phyloP scores from a whole-genome alignment of 2,113 vertebrate genomes.

The Aythya baeri region DNA sequence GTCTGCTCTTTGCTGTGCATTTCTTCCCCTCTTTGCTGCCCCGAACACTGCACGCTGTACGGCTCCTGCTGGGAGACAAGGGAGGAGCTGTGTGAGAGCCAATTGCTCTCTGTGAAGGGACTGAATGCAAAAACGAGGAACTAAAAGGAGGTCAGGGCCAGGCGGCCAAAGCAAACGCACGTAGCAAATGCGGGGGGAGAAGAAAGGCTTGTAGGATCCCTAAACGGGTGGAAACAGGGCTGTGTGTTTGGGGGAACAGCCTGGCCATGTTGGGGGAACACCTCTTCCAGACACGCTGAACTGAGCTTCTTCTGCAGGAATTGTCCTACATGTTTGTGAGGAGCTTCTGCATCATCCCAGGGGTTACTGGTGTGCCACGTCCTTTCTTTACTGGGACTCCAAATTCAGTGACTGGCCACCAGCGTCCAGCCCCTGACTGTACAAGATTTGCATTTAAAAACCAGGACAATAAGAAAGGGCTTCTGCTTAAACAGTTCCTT shows the following conservation, averaged over 20 bases:
- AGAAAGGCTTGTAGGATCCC: conserved; percentile 65
- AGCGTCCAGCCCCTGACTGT: not conserved
- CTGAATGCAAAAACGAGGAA: conserved; percentile 62
- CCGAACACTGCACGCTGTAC: not conserved
- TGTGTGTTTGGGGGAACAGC: not conserved
- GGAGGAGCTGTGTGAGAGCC: conserved; percentile 59
- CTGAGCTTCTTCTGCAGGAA: not conserved
- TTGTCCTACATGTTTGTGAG: not conserved
- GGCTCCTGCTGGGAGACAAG: conserved; percentile 31
- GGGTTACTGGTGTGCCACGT: not conserved
- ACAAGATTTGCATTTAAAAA: not conserved
- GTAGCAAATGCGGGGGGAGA: not conserved
- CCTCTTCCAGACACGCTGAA: not conserved
- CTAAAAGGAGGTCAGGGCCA: conserved; percentile 21
- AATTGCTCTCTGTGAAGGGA: conserved; percentile 35
- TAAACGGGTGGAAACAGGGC: not conserved
- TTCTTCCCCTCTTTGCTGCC: not conserved
- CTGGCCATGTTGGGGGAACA: not conserved
- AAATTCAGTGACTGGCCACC: not conserved
- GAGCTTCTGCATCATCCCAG: not conserved
- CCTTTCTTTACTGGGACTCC: not conserved
- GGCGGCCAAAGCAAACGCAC: conserved; percentile 67
- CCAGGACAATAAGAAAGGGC: not conserved
- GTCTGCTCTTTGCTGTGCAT: not conserved
- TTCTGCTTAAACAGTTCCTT: not conserved